phyloP scores from a whole-genome alignment of 2,888 invertebrate species.

The Tinea pellionella region DNA sequence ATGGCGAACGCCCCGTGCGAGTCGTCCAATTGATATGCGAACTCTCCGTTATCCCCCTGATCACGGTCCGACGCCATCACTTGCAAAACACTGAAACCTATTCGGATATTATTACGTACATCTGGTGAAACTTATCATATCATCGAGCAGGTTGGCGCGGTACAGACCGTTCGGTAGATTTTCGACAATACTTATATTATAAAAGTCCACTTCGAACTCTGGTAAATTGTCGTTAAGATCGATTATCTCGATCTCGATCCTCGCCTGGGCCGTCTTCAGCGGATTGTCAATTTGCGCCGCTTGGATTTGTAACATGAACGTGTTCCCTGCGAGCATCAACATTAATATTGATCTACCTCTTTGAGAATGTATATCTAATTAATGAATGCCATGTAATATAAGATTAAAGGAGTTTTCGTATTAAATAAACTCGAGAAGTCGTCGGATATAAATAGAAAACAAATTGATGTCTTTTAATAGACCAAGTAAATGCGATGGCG shows the following conservation, averaged over 20 bases:
- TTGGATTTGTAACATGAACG: conserved; percentile 81
- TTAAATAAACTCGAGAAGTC: too few relatives aligned
- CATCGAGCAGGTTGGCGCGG: too few relatives aligned
- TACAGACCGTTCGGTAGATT: conserved; percentile 83
- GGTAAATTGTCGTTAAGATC: conserved; percentile 89
- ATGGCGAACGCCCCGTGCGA: conserved; percentile 82
- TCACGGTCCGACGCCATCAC: conserved; percentile 85
- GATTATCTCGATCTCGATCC: conserved; percentile 78
- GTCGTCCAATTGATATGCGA: conserved; percentile 81
- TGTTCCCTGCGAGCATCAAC: conserved; percentile 71
- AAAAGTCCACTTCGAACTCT: conserved; percentile 88
- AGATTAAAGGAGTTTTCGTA: too few relatives aligned
- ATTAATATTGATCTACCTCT: too few relatives aligned
- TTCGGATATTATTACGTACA: too few relatives aligned
- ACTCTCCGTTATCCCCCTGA: conserved; percentile 88
- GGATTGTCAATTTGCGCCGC: conserved; percentile 84
- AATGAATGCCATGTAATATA: too few relatives aligned
- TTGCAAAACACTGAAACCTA: conserved; percentile 64
- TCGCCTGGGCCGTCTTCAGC: conserved; percentile 77
- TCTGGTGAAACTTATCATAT: too few relatives aligned
- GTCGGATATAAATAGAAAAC: background rate
- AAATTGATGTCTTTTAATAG: background rate
- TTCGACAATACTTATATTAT: conserved; percentile 92
- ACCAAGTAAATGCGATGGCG: too few relatives aligned
- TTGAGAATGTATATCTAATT: too few relatives aligned